phyloP scores from a whole-genome alignment of 1,140 invertebrate species.

The Papilio glaucus region DNA sequence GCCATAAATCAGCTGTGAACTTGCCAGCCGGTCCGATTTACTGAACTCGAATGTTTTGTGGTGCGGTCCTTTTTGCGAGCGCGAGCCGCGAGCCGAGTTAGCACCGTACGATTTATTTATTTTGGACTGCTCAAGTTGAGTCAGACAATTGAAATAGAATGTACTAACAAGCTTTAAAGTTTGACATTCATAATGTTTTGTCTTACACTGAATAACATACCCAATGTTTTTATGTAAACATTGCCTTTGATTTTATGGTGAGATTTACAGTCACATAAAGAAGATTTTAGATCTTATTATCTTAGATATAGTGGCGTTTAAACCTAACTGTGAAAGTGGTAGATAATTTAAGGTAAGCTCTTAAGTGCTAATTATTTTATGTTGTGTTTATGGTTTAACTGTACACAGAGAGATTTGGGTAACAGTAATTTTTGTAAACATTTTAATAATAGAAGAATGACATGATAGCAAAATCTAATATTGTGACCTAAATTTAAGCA shows the following conservation, averaged over 20 bases:
- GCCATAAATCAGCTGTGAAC: conserved; percentile 61
- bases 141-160: conserved; percentile 32
- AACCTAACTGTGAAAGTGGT: background rate
- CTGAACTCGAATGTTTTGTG: conserved; percentile 33
- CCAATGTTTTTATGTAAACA: background rate
- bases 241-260: background rate
- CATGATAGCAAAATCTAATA: too few species aligned
- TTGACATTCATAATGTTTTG: conserved; percentile 12
- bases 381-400: too few species aligned
- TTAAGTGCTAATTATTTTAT: background rate
- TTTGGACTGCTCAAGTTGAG: conserved; percentile 23
- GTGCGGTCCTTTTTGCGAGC: conserved; percentile 25
- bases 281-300: too few species aligned
- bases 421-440: conserved; percentile 6
- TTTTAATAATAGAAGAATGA: background rate
- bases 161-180: conserved; percentile 9
- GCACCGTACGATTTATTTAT: conserved; percentile 25
- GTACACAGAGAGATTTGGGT: too few species aligned
- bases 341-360: background rate
- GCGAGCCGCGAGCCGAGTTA: conserved; percentile 10
- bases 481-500: background rate
- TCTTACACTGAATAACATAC: conserved; percentile 6
- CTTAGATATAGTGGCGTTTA: background rate
- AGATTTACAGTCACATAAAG: background rate
- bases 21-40: conserved; percentile 55